Percentiles rank a stretch among this genome's conserved stretches.
Evolutionary conservation across 2,888 invertebrate genomes (phyloP).

Genomic region (Dicyrtomina minuta): DNA sequence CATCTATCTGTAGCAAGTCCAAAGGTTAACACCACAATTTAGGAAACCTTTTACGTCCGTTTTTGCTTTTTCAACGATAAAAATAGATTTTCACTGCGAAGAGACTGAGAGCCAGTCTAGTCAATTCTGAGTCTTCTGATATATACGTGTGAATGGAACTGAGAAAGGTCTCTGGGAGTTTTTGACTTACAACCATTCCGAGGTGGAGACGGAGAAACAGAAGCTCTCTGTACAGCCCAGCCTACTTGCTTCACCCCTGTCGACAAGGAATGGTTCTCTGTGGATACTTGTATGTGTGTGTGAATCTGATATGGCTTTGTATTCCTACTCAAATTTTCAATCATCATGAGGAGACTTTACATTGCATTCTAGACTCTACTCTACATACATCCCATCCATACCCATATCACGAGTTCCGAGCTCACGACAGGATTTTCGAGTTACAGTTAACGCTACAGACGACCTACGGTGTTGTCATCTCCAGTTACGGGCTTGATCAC

Average conservation of each 20-base stretch:
- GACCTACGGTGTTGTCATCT: slow-evolving; percentile 9
- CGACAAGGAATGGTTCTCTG: no score
- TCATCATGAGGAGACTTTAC: background rate
- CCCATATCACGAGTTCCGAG: background rate
- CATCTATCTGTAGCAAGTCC: no score
- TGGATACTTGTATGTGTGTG: background rate
- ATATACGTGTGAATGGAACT: background rate
- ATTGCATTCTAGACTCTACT: background rate
- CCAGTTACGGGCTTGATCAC: background rate
- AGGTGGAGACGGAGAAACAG: background rate
- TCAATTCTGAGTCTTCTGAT: background rate
- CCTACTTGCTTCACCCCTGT: no score
- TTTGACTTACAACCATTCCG: background rate
- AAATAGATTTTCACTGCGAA: slow-evolving; percentile 10
- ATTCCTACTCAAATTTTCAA: background rate
- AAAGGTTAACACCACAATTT: slow-evolving; percentile 32
- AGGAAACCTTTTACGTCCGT: slow-evolving; percentile 32
- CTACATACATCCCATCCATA: no score
- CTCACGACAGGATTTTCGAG: background rate
- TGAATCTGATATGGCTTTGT: slow-evolving; percentile 3
- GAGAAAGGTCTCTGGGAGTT: background rate
- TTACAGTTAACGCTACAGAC: background rate
- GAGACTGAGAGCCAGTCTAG: background rate
- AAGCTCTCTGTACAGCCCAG: background rate
- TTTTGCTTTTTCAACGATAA: slow-evolving; percentile 29